A percentile compares a stretch with the other conserved stretches of the same genome.
Evolutionary conservation across 2,113 vertebrate species (phyloP).

Genomic region (Hyperoodon ampullatus): DNA sequence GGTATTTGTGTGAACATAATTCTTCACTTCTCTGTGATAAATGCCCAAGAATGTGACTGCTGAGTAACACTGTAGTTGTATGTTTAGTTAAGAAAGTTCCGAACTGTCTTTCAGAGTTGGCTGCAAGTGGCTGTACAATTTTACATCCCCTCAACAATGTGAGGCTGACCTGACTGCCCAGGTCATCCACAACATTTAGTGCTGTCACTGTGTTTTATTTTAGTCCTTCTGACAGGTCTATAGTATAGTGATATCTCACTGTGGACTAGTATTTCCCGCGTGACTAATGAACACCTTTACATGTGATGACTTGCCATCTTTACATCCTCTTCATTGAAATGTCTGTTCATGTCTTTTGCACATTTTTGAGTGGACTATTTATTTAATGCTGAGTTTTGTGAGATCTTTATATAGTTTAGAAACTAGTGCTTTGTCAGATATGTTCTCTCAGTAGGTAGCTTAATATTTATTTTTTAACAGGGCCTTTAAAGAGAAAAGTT

Average conservation of each 20-base stretch:
- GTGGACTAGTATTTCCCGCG: background rate
- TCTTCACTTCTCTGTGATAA: constrained; percentile 13
- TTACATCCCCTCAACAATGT: background rate
- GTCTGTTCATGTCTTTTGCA: background rate
- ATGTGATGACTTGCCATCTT: background rate
- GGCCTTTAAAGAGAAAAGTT: background rate
- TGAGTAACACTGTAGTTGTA: background rate
- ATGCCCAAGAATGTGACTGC: background rate
- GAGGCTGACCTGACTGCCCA: background rate
- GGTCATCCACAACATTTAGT: background rate
- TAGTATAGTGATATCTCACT: background rate
- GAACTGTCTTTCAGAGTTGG: background rate
- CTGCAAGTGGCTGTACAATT: background rate
- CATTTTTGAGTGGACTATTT: background rate
- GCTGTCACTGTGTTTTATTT: background rate
- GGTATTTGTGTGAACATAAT: background rate
- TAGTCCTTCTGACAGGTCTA: background rate
- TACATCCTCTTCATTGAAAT: background rate
- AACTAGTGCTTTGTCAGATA: background rate
- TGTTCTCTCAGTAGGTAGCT: background rate
- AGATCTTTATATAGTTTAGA: background rate
- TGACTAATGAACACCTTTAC: background rate
- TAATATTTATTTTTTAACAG: background rate
- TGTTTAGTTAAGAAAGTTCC: constrained; percentile 16
- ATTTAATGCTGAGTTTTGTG: background rate